Conservation (phyloP, 2,797 vertebrate genomes). For the Hydrophis major region DNA sequence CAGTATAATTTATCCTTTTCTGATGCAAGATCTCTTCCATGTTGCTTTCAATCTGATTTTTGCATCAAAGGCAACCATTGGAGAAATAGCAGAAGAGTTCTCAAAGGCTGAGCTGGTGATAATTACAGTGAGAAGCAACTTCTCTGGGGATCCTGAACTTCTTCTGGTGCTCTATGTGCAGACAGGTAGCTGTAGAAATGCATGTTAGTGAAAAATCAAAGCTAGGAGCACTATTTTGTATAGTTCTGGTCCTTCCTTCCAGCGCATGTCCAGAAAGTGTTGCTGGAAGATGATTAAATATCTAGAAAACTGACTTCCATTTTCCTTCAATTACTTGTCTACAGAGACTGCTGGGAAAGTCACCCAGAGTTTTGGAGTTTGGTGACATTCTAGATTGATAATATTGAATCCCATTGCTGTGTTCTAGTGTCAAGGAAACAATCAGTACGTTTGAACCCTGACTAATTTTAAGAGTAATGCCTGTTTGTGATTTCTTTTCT, state of each 20-base stretch:
- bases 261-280: too few relatives aligned
- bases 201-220: not conserved
- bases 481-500: not conserved
- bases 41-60: not conserved
- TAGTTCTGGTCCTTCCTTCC: not conserved
- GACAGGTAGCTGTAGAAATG: not conserved
- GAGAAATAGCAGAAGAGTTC: not conserved
- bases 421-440: not conserved
- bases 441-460: not conserved
- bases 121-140: not conserved
- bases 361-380: not conserved
- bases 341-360: not conserved
- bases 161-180: not conserved
- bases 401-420: not conserved
- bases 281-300: too few relatives aligned
- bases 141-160: not conserved
- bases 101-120: not conserved
- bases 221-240: not conserved
- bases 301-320: not conserved
- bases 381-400: not conserved
- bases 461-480: not conserved
- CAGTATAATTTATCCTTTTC: not conserved
- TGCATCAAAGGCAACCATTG: not conserved
- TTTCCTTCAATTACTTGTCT: not conserved
- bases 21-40: not conserved